These are phyloP conservation scores for Drepana arcuata DNA, from an alignment of 1,140 invertebrate species.

Conservation along the genomic window DNA sequence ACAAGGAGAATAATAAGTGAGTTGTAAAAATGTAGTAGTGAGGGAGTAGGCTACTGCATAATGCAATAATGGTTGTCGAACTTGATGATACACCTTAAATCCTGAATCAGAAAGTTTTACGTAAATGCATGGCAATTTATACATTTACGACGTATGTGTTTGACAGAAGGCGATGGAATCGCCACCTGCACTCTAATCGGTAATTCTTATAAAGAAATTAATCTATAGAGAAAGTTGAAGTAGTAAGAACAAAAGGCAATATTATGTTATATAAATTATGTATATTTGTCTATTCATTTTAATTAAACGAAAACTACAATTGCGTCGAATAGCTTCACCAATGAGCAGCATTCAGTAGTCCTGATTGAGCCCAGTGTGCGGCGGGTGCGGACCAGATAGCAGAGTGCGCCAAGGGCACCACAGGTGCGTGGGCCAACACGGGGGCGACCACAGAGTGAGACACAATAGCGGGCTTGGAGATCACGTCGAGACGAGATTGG, in stretches of 20 bases:
- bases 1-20: too few species aligned
- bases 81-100: too few species aligned
- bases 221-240: background rate
- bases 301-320: conserved; percentile 41
- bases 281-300: conserved; percentile 42
- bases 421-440: conserved; percentile 3
- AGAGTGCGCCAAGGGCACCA: conserved; percentile 12
- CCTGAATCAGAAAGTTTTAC: too few species aligned
- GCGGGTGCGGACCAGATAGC: conserved; percentile 21
- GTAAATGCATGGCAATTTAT: too few species aligned
- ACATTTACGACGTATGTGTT: too few species aligned
- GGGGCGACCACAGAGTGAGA: conserved; percentile 37
- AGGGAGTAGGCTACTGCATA: too few species aligned
- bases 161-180: too few species aligned
- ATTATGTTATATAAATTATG: conserved; percentile 2
- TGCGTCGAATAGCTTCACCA: conserved; percentile 34
- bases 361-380: conserved; percentile 17
- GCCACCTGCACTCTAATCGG: too few species aligned
- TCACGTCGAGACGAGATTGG: conserved; percentile 53
- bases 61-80: too few species aligned
- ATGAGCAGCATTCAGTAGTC: conserved; percentile 13
- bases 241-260: background rate
- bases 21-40: too few species aligned
- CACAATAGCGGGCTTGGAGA: conserved; percentile 48
- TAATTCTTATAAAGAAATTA: too few species aligned